phyloP scores from a whole-genome alignment of 37 sponge, comb jelly and placozoan genomes.

The Petrosia ficiformis region DNA sequence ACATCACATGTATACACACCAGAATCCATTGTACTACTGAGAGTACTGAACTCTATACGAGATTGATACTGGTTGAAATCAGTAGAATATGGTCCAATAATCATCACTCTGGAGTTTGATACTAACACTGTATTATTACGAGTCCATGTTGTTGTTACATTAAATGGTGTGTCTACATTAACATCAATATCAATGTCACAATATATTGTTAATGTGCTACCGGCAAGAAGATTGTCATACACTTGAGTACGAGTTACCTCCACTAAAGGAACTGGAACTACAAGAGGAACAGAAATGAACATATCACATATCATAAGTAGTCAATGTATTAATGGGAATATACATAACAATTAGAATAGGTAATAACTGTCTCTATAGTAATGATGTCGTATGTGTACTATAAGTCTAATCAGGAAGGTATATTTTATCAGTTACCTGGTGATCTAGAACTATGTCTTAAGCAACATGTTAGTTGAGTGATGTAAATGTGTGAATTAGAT shows the following conservation, averaged over 20 bases:
- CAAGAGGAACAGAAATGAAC: too few species aligned
- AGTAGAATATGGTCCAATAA: background rate
- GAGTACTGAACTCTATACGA: background rate
- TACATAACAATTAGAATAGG: too few species aligned
- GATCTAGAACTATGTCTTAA: too few species aligned
- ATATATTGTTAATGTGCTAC: background rate
- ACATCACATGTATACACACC: background rate
- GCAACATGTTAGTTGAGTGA: too few species aligned
- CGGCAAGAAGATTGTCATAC: background rate
- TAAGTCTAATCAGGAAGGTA: too few species aligned
- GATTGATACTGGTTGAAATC: background rate
- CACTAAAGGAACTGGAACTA: background rate
- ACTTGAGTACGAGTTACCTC: background rate
- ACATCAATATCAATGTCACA: background rate
- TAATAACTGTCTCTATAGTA: too few species aligned
- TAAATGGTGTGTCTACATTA: background rate
- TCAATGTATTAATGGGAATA: too few species aligned
- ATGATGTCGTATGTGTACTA: too few species aligned
- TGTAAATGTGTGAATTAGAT: too few species aligned
- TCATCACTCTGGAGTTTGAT: background rate
- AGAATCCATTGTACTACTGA: background rate
- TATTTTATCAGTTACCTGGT: too few species aligned
- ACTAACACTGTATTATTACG: background rate
- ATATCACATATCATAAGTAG: too few species aligned
- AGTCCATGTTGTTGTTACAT: background rate